These are phyloP conservation scores for Panzeria rudis DNA, from an alignment of 2,888 invertebrate genomes.

Conservation along the genomic window DNA sequence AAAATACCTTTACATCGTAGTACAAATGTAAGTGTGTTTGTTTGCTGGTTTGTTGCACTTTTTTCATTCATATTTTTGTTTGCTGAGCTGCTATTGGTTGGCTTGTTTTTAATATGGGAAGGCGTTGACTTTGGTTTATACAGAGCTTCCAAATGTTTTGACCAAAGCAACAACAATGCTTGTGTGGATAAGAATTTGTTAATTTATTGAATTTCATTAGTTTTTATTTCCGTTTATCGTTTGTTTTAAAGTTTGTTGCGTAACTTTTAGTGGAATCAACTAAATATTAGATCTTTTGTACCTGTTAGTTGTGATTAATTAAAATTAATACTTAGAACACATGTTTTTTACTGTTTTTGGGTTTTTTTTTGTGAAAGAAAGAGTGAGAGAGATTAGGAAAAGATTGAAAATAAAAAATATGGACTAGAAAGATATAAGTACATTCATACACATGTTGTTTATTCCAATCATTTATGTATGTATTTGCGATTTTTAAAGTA, in stretches of 20 bases:
- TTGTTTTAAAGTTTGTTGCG: not conserved
- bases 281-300: too few species aligned
- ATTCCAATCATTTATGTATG: not conserved
- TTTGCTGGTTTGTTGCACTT: slow-evolving; percentile 5
- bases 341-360: not conserved
- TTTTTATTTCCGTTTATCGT: not conserved
- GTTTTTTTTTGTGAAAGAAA: not conserved
- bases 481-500: slow-evolving; percentile 25
- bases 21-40: slow-evolving; percentile 19
- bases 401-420: not conserved
- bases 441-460: not conserved
- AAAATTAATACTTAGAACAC: not conserved
- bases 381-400: not conserved
- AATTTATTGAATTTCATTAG: slow-evolving; percentile 24
- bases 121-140: slow-evolving; percentile 61
- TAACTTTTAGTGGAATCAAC: too few species aligned
- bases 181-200: not conserved
- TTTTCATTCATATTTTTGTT: slow-evolving; percentile 44
- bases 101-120: slow-evolving; percentile 19
- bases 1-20: slow-evolving; percentile 44
- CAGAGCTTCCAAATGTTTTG: not conserved
- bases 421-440: too few species aligned
- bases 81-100: slow-evolving; percentile 61
- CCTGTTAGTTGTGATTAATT: not conserved
- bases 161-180: not conserved